Evolutionary conservation across 2,888 invertebrate species (phyloP), one percentile per base, ranked within the genome.

Genomic region (Lasioglossum zephyrum): DNA sequence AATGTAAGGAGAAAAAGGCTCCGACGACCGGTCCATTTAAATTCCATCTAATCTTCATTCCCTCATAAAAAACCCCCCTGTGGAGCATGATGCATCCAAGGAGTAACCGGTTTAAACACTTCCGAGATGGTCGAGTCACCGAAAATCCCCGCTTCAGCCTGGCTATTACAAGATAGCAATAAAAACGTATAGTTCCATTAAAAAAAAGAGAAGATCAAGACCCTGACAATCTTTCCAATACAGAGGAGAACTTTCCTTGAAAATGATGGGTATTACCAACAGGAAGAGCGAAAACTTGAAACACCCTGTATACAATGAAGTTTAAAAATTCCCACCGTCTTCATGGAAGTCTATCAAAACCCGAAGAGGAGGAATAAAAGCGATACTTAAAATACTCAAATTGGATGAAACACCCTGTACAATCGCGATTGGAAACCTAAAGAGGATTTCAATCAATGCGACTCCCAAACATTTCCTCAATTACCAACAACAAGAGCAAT

Each of bases 1-100:
- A 41, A 13, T 70, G 41, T 22, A 13, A n/a, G 41, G 41, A 41
- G 70, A n/a, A 26, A 41, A 41, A 41, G 22, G 13, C 13, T 31
- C 41, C 31, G 18, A 31, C 44, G 13, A 47, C 63, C 76, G 76
- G 63, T 22, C 63, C 72, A 72, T 78, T 78, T 78, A 57, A 78
- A 73, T 79, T 47, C 73, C 36, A 18, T 36, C 63, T 66, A 77
- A 63, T 66, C 76, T 66, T n/a, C 47, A 39, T 47, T 36, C 66
- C 66, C 31, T 13, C 36, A 22, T 44, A 13, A 49, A 66, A 76
- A 44, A 77, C 3, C 66, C 76, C 76, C 57, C 57, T 11, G n/a
- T 57, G n/a, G 57, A n/a, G 57, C n/a, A 57, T 57, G 13, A 36
- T 69, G 31, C 76, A 66, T 9, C 22, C 22, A 22, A 9, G 26